Conservation (phyloP, 2,797 vertebrate species). For the Ceryle rudis region DNA sequence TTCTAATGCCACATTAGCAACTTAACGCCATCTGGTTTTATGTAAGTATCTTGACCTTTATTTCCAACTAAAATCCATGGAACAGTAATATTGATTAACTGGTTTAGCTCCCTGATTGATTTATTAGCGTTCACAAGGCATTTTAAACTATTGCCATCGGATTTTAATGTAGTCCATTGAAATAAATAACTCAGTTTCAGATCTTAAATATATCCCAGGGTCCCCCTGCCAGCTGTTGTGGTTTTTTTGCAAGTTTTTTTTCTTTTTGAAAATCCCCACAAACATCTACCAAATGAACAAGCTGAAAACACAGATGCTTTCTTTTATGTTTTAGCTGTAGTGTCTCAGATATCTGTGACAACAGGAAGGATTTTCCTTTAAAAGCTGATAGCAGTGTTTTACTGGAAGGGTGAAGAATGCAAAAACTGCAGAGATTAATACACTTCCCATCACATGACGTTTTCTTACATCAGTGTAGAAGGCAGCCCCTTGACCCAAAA, state of each 20-base stretch:
- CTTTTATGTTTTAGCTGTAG: neutral
- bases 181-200: neutral
- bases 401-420: neutral
- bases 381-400: neutral
- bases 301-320: neutral
- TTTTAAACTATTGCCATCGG: neutral
- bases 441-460: neutral
- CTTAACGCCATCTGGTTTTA: neutral
- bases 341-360: neutral
- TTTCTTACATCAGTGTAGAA: neutral
- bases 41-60: neutral
- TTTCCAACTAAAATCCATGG: slow-evolving; percentile 19
- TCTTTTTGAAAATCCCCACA: neutral
- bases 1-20: neutral
- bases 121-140: neutral
- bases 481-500: neutral
- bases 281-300: neutral
- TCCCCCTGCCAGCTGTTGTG: neutral
- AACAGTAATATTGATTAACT: slow-evolving; percentile 19
- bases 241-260: slow-evolving; percentile 5
- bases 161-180: slow-evolving; percentile 18
- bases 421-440: neutral
- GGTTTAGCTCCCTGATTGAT: slow-evolving; percentile 3
- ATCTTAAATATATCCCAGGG: neutral
- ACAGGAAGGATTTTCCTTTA: neutral